phyloP scores from a whole-genome alignment of 2,888 invertebrate genomes.

The Chrysodeixis includens region DNA sequence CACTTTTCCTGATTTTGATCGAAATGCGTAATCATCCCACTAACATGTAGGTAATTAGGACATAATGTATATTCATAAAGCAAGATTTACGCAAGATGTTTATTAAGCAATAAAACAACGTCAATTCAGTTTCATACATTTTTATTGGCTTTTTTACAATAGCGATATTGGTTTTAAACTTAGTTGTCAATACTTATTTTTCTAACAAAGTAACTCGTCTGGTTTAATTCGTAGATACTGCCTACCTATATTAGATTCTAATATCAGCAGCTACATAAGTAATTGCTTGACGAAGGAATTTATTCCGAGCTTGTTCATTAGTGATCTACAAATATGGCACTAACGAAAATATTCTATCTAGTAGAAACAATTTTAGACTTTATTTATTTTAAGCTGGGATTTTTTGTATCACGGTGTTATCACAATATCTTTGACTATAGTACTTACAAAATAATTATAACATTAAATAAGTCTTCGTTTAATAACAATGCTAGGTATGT shows the following conservation, averaged over 20 bases:
- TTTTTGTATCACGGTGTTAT: conserved; percentile 41
- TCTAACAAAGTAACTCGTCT: not conserved
- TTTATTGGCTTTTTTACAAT: conserved; percentile 8
- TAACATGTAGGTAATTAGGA: not conserved
- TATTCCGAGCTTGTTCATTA: not conserved
- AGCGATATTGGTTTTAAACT: not conserved
- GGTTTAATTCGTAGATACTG: not conserved
- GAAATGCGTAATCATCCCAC: not conserved
- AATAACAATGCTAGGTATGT: conserved; percentile 47
- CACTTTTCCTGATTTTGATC: not conserved
- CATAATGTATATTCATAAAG: not conserved
- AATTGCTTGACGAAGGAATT: not conserved
- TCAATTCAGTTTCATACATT: not conserved
- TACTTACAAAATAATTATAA: conserved; percentile 51
- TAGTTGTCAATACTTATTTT: not conserved
- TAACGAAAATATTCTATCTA: not conserved
- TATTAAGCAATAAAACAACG: not conserved
- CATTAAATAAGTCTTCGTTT: conserved; percentile 67
- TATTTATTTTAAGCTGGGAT: conserved; percentile 15
- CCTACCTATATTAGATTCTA: not conserved
- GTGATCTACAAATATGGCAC: conserved; percentile 11
- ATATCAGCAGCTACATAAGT: not conserved
- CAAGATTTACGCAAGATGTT: not conserved
- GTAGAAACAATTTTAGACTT: not conserved
- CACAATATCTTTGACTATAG: conserved; percentile 47